Evolutionary conservation across 2,888 invertebrate species (phyloP), one percentile per base, ranked within the genome.

Genomic region (Petrophora chlorosata): DNA sequence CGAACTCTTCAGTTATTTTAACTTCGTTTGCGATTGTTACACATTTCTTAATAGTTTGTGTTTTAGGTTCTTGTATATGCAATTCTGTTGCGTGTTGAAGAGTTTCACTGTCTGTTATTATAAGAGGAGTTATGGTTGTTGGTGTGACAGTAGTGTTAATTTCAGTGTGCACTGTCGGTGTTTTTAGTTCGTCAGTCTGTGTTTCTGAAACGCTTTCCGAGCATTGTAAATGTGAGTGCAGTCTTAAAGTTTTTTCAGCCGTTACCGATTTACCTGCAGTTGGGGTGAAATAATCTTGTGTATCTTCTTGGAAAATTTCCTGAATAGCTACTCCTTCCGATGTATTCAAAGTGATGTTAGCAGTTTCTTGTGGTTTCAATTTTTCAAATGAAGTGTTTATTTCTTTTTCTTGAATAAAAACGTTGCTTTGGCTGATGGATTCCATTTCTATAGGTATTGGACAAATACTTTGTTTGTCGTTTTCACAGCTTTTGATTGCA

Each of bases 31-130:
- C 73, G 2, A 80, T 48, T 30, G 72, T 80, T 29, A 86, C 65
- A 47, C 66, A 68, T 65, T 84, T 67, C 23, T 54, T 73, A 46
- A 78, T 58, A 50, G 69, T 77, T 67, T 79, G 80, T 68, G 73
- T 60, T 53, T 70, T 73, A 17, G 77, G 74, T 69, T 71, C 58
- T 47, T 56, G 61, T 65, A 79, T 55, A 52, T 61, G 45, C 54
- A 90, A 70, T 45, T 79, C 74, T 36, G 76, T 75, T 79, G 90
- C 91, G 59, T 75, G 79, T 70, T 84, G 81, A 17, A 87, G 56
- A 52, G 75, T 72, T 35, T 73, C 68, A 47, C 76, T 83, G 60
- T 91, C 82, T 50, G 82, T 83, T 48, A 87, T 65, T 47, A 85
- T 66, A 49, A 87, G 64, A 14, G 88, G 82, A 61, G 76, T 73